Conservation (phyloP, 2,888 invertebrate species). For the Stenoptilia bipunctidactyla region DNA sequence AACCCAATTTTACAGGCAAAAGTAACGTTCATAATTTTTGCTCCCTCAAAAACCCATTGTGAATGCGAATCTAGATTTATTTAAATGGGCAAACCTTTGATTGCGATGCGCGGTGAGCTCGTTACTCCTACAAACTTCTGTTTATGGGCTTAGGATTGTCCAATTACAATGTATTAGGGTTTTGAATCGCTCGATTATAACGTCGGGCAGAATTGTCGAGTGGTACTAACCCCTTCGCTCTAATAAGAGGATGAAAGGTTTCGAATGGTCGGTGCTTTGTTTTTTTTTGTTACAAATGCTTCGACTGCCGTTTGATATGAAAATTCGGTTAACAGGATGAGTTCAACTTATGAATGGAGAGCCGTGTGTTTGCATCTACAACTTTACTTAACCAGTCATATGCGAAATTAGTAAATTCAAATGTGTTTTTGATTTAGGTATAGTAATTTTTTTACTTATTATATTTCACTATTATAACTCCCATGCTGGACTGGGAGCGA, state of each 20-base stretch:
- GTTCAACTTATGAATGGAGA: constrained; percentile 19
- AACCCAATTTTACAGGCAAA: constrained; percentile 34
- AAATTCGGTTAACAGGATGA: constrained; percentile 59
- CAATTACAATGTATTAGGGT: constrained; percentile 22
- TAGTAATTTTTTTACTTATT: not conserved
- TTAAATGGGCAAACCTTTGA: constrained; percentile 60
- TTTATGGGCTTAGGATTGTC: not conserved
- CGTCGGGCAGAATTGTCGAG: constrained; percentile 15
- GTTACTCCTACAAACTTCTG: constrained; percentile 23
- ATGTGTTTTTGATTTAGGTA: no score
- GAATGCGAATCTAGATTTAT: constrained; percentile 57
- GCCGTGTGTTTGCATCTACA: constrained; percentile 51
- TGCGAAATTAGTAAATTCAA: not conserved
- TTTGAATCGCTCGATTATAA: constrained; percentile 20
- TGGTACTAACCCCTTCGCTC: constrained; percentile 40
- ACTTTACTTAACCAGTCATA: constrained; percentile 23
- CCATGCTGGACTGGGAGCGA: no score
- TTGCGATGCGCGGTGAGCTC: constrained; percentile 48
- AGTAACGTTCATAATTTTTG: constrained; percentile 41
- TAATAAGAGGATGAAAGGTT: constrained; percentile 63
- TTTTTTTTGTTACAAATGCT: constrained; percentile 46
- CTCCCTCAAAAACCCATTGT: constrained; percentile 39
- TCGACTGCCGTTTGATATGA: constrained; percentile 61
- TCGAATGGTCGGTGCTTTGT: constrained; percentile 36
- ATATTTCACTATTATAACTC: not conserved